These are phyloP conservation scores for Synchiropus splendidus DNA, from an alignment of 2,113 vertebrate genomes.

Conservation along the genomic window DNA sequence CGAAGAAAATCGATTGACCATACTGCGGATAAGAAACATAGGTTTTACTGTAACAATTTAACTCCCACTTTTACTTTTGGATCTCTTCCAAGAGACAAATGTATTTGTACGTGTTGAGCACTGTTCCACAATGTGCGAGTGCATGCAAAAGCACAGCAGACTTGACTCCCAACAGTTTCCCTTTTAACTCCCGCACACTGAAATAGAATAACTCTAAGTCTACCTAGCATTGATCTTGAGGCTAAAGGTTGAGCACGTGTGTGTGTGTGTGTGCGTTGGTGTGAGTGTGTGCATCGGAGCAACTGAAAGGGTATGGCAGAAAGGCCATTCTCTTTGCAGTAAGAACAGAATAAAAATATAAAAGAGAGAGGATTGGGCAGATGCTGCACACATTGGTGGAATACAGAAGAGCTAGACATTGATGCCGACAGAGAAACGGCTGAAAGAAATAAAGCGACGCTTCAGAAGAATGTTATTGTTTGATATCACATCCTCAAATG, in stretches of 20 bases:
- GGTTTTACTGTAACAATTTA: too few relatives aligned
- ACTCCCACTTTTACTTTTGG: too few relatives aligned
- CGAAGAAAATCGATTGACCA: too few relatives aligned
- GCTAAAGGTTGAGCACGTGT: constrained; percentile 10
- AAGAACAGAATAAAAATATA: constrained; percentile 8
- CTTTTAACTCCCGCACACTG: constrained; percentile 31
- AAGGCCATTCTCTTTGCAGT: constrained; percentile 17
- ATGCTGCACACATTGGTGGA: constrained; percentile 5
- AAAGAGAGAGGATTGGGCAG: constrained; percentile 5
- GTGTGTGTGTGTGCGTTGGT: constrained; percentile 4
- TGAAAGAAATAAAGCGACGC: too few relatives aligned
- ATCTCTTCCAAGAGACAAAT: too few relatives aligned
- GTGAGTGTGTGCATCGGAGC: constrained; percentile 5
- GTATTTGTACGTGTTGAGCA: too few relatives aligned
- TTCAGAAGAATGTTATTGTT: too few relatives aligned
- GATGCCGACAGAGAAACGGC: neutral
- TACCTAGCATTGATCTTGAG: constrained; percentile 41
- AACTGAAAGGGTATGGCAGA: constrained; percentile 14
- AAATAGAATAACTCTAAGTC: constrained; percentile 28
- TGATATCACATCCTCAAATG: too few relatives aligned
- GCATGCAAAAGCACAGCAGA: constrained; percentile 26
- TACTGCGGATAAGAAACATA: too few relatives aligned
- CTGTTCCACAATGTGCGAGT: constrained; percentile 10
- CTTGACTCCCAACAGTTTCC: constrained; percentile 19
- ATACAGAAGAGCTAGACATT: constrained; percentile 1